Base-by-base conservation (phyloP, 23 tunicate genomes). In the Ascidia mentula region DNA sequence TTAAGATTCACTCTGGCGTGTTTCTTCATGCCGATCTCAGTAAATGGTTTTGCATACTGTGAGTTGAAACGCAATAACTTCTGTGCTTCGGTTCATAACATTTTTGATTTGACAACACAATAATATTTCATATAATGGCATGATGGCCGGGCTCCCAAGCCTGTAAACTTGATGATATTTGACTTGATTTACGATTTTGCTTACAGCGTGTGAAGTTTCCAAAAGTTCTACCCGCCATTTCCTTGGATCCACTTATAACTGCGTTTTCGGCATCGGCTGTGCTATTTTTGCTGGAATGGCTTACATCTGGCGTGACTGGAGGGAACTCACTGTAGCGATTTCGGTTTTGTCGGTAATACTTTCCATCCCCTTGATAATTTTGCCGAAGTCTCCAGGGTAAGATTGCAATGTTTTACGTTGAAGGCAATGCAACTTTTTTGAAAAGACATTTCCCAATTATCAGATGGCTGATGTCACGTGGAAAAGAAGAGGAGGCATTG, bases 311-410 rank as follows among this genome's bases (percentile, higher is more conserved):
- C 34, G 83, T 13, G 26, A 38, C 37, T 79, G 83, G 83, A 32
- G 59, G 24, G 35, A 40, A 1, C 15, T 79, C 5, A 6, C 61
- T 61, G 26, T 79, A 20, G 75, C 75, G 8, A 31, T 79, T 79
- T 65, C 83, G 7, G 30, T 79, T 18, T 4, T 28, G 1, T 65
- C 32, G 33, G 40, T 79, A 1, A 4, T 37, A 0, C 12, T 37
- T 38, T 1, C 65, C 22, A 9, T 79, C 36, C 4, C 31, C 22
- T 5, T 28, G 36, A 4, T 79, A 34, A 1, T 79, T 37, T 26
- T 79, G 35, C 83, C 75, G 7, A 38, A 79, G 24, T 79, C 83
- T 5, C 83, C 83, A 61, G 60, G 83, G 83, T 79, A 24, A 38
- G 6, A 20, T 20, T 17, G 38, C 39, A 8, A 36, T n/a, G n/a